phyloP scores from a whole-genome alignment of 2,888 invertebrate genomes.

The Seira musarum region DNA sequence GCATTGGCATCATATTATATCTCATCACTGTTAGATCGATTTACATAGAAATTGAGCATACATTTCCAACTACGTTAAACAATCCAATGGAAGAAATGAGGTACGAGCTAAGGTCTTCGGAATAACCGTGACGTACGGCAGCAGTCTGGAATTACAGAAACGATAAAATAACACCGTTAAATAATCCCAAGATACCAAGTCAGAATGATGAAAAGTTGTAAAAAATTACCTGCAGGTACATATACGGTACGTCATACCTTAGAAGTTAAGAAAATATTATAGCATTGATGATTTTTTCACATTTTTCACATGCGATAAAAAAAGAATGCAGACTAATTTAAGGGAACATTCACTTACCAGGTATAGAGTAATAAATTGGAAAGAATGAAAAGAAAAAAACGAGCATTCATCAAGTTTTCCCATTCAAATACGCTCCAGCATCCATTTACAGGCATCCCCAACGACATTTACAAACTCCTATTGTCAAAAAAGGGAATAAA shows the following conservation, averaged over 20 bases:
- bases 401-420: constrained; percentile 84
- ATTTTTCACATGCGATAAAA: no score
- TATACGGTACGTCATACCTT: constrained; percentile 91
- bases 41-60: constrained; percentile 72
- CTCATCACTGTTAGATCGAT: background rate
- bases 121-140: constrained; percentile 81
- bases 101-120: constrained; percentile 82
- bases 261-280: no score
- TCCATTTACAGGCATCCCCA: constrained; percentile 79
- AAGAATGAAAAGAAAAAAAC: constrained; percentile 85
- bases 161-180: no score
- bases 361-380: constrained; percentile 92
- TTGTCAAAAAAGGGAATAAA: constrained; percentile 46
- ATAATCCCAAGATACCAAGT: no score
- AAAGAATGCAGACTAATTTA: no score
- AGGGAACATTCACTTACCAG: constrained; percentile 76
- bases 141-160: constrained; percentile 78
- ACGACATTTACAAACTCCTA: constrained; percentile 83
- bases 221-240: constrained; percentile 81
- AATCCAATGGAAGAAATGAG: constrained; percentile 90
- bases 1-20: background rate
- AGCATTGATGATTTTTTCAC: constrained; percentile 67
- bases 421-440: constrained; percentile 75
- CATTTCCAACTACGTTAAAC: constrained; percentile 93
- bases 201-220: no score